Evolutionary conservation across 2,888 invertebrate species (phyloP).

Genomic region (Hipparchia sbordonii): DNA sequence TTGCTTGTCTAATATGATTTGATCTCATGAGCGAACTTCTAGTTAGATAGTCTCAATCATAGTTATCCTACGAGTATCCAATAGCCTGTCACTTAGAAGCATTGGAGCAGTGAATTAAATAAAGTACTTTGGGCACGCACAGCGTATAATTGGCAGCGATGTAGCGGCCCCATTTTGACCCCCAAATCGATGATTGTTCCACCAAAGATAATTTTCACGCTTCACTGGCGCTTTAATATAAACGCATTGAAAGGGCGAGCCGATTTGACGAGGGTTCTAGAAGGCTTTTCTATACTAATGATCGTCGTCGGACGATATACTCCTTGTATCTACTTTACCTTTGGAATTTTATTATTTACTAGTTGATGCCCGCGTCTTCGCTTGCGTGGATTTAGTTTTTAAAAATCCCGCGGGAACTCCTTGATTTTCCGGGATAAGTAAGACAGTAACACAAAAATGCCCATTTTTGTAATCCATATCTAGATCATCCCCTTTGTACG

Average conservation of each 20-base stretch:
- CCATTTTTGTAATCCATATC: too few relatives aligned
- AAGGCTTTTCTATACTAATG: conserved; percentile 35
- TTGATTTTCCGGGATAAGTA: too few relatives aligned
- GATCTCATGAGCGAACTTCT: not conserved
- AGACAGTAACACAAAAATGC: too few relatives aligned
- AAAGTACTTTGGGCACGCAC: conserved; percentile 44
- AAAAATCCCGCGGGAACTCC: too few relatives aligned
- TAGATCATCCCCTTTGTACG: too few relatives aligned
- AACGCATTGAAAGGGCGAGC: conserved; percentile 39
- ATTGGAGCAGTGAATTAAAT: conserved; percentile 37
- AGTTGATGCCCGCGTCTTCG: too few relatives aligned
- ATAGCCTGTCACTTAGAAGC: conserved; percentile 24
- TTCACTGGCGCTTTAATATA: conserved; percentile 40
- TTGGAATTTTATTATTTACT: not conserved
- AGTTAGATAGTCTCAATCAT: not conserved
- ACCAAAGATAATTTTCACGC: conserved; percentile 45
- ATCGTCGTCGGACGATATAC: conserved; percentile 9
- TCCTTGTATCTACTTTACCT: conserved; percentile 8
- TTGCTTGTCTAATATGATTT: too few relatives aligned
- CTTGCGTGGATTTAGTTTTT: too few relatives aligned
- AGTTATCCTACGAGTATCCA: conserved; percentile 34
- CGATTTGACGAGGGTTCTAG: conserved; percentile 37
- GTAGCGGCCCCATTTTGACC: conserved; percentile 47
- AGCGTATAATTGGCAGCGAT: conserved; percentile 52
- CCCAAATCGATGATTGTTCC: conserved; percentile 51